Conservation (phyloP, 2,888 invertebrate genomes). For the Deroplatys truncata region DNA sequence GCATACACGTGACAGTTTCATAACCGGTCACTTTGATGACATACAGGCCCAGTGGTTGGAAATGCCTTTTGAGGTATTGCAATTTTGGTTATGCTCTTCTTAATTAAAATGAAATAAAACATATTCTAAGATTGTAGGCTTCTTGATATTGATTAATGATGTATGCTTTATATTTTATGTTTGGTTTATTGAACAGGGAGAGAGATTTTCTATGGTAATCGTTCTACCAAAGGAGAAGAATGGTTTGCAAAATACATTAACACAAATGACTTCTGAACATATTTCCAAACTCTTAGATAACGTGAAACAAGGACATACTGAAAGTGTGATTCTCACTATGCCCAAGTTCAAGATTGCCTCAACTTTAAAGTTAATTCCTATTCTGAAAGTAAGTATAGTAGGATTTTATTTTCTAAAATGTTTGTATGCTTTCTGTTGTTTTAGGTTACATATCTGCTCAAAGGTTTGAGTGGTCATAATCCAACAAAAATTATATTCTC, state of each 20-base stretch:
- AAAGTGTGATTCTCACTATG: neutral
- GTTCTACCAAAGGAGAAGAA: neutral
- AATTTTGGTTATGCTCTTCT: too few relatives aligned
- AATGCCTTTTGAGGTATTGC: neutral
- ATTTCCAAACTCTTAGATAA: neutral
- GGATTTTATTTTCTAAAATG: too few relatives aligned
- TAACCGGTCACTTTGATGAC: neutral
- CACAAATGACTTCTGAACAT: neutral
- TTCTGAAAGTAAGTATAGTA: neutral
- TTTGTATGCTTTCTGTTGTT: too few relatives aligned
- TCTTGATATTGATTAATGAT: too few relatives aligned
- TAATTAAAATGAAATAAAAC: too few relatives aligned
- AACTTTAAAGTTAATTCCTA: neutral
- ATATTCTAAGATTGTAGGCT: too few relatives aligned
- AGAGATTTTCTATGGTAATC: neutral
- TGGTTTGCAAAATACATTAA: neutral
- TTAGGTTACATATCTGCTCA: too few relatives aligned
- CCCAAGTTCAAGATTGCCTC: neutral
- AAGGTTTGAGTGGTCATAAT: too few relatives aligned
- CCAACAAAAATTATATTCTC: too few relatives aligned
- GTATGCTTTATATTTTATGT: neutral
- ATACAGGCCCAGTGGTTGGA: neutral
- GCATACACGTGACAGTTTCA: neutral
- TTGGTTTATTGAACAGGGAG: neutral
- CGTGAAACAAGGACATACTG: neutral